Evolutionary conservation across 2,113 vertebrate genomes (phyloP), one percentile per base, ranked within the genome.

Genomic region (Litocranius walleri): DNA sequence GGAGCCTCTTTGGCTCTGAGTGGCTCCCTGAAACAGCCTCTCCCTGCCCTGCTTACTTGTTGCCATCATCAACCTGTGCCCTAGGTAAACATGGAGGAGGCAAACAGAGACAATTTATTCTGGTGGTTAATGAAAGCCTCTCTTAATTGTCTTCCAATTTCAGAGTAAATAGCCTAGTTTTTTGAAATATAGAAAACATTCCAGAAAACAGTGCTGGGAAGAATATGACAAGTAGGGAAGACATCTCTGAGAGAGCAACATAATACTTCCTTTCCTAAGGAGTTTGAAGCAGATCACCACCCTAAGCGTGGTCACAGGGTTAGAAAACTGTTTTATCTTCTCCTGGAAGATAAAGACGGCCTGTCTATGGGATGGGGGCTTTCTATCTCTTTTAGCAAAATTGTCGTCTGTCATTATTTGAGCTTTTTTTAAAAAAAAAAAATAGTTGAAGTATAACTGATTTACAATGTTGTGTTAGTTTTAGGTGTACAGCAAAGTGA

Each of bases 121-220:
- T 59, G 45, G 12, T 64, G 33, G 25, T 77, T 91, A 67, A 93
- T 92, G 52, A 95, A 94, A 48, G 30, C 40, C 29, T 90, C 87
- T 80, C 43, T 95, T 56, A 80, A 93, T n/a, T 84, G 6, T 64
- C 93, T 93, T 88, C 45, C 25, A 52, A 2, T 30, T 94, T 87
- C 52, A 78, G 50, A 94, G 59, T 93, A 81, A 94, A 96, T 86
- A 56, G 48, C 40, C 3, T 93, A 71, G 90, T 78, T 80, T 40
- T 95, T 91, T 94, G 74, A n/a, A 40, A 84, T 85, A 77, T 1
- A 33, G 84, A 61, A 97, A 92, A 78, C 45, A 93, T 86, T 96
- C 21, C 30, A 56, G 77, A 83, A 56, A 81, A 86, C 48, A 90
- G 14, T 25, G 1, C 19, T 33, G 19, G 43, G 67, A 36, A 88